Evolutionary conservation across 2,888 invertebrate species (phyloP).

Genomic region (Erynnis tages): DNA sequence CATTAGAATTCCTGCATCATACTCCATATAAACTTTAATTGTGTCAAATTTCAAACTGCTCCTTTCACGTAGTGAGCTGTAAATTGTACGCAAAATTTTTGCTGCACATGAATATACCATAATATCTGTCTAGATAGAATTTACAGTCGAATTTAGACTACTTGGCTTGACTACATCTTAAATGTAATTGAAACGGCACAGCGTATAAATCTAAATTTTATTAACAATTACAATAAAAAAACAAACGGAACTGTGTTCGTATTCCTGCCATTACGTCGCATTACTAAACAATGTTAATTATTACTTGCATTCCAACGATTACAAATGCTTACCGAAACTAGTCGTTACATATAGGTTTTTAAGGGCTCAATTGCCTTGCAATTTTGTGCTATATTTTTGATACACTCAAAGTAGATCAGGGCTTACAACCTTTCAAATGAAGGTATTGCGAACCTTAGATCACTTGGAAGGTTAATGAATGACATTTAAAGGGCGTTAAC

Average conservation of each 20-base stretch:
- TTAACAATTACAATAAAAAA: slow-evolving; percentile 4
- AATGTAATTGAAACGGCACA: too few relatives aligned
- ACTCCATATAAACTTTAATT: too few relatives aligned
- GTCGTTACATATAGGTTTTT: background rate
- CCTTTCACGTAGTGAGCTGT: too few relatives aligned
- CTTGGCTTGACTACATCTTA: too few relatives aligned
- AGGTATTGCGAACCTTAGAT: background rate
- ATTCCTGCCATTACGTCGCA: background rate
- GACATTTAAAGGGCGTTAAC: background rate
- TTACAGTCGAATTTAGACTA: too few relatives aligned
- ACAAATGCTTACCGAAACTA: background rate
- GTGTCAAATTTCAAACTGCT: too few relatives aligned
- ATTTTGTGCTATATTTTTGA: background rate
- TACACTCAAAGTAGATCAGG: slow-evolving; percentile 17
- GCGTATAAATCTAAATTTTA: background rate
- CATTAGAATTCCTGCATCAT: too few relatives aligned
- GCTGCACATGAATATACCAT: too few relatives aligned
- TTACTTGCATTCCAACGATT: background rate
- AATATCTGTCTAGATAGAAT: too few relatives aligned
- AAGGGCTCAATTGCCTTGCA: background rate
- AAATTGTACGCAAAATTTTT: too few relatives aligned
- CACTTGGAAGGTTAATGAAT: background rate
- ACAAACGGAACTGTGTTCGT: background rate
- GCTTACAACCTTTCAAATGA: slow-evolving; percentile 12
- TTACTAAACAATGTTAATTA: background rate